Conservation (phyloP, 2,888 invertebrate genomes). For the Drosophila cracens region DNA sequence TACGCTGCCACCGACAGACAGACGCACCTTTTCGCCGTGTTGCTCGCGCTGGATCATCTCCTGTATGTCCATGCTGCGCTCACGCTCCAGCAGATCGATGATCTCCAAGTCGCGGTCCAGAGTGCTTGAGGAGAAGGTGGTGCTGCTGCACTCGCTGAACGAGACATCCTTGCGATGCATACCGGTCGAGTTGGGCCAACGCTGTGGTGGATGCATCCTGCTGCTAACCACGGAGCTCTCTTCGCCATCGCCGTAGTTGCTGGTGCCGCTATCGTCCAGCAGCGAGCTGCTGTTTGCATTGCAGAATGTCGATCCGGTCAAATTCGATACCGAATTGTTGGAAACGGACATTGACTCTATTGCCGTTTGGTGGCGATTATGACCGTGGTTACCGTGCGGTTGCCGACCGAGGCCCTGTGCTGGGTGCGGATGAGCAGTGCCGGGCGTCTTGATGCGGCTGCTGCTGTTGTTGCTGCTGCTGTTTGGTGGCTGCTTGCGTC, state of each 20-base stretch:
- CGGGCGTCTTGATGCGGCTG: slow-evolving; percentile 17
- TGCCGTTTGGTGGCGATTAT: slow-evolving; percentile 58
- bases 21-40: slow-evolving; percentile 76
- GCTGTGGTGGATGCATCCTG: slow-evolving; percentile 78
- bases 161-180: slow-evolving; percentile 80
- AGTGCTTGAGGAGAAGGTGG: slow-evolving; percentile 82
- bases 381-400: background rate
- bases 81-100: slow-evolving; percentile 84
- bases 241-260: slow-evolving; percentile 83
- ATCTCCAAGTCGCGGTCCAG: slow-evolving; percentile 84
- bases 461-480: slow-evolving; percentile 49
- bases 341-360: slow-evolving; percentile 73
- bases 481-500: slow-evolving; percentile 43
- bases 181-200: slow-evolving; percentile 52
- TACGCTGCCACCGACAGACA: slow-evolving; percentile 54
- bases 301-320: slow-evolving; percentile 83
- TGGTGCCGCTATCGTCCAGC: slow-evolving; percentile 80
- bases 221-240: slow-evolving; percentile 84
- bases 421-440: background rate
- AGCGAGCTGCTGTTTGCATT: slow-evolving; percentile 73
- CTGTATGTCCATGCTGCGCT: slow-evolving; percentile 84
- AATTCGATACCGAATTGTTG: slow-evolving; percentile 83
- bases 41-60: slow-evolving; percentile 83
- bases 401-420: background rate
- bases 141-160: slow-evolving; percentile 82